Conservation (phyloP, 2,797 vertebrate genomes). For the Tokudaia muenninki region DNA sequence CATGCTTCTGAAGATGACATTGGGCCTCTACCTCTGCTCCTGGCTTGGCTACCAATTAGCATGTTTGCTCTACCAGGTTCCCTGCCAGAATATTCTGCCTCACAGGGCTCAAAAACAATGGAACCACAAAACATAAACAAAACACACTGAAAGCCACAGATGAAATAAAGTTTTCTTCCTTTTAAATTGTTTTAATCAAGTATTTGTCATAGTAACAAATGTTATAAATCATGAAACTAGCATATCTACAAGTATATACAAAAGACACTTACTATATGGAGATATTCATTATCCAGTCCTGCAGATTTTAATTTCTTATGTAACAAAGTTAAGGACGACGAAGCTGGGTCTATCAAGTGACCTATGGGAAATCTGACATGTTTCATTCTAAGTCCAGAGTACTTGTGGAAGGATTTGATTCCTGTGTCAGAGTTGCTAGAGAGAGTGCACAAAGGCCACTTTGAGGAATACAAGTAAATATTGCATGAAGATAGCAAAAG, state of each 20-base stretch:
- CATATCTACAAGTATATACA: background rate
- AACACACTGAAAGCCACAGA: background rate
- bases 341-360: background rate
- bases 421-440: background rate
- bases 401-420: background rate
- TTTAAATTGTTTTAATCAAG: background rate
- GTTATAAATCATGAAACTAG: background rate
- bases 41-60: background rate
- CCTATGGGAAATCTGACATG: background rate
- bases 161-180: background rate
- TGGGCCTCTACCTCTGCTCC: background rate
- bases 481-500: background rate
- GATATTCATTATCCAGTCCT: background rate
- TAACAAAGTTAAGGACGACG: rapidly evolving
- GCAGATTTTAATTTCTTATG: background rate
- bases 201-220: background rate
- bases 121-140: background rate
- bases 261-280: background rate
- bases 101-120: background rate
- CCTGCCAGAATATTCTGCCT: background rate
- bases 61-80: background rate
- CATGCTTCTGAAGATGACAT: background rate
- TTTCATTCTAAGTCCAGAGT: background rate
- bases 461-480: background rate
- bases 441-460: background rate